Evolutionary conservation across 2,888 invertebrate genomes (phyloP), one percentile per base, ranked within the genome.

Genomic region (Oxytorus armatus): DNA sequence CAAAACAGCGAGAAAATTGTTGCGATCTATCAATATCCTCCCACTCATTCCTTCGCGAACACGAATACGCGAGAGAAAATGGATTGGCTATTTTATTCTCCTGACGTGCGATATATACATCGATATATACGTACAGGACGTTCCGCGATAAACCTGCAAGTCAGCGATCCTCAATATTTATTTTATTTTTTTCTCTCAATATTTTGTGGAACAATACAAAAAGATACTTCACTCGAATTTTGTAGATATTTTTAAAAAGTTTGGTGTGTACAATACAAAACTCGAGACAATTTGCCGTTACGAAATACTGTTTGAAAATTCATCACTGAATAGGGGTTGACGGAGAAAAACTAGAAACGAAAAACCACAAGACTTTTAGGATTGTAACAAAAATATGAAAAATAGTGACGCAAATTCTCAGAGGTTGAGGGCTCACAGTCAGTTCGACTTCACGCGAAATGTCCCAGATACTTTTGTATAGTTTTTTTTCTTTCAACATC

Each of bases 11-110:
- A 16, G 65, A 66, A 53, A 70, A 70, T 70, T 29, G 79, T n/a
- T 70, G 25, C 42, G 72, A 79, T 76, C 59, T 76, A 79, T 79
- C 79, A 76, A 76, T 66, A 44, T 61, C 74, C 42, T 18, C 61
- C 29, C 21, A 3, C 8, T 36, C 8, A 5, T 14, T 47, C n/a
- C 21, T 29, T 44, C 29, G 47, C 14, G 29, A 33, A 29, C 65
- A 39, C 51, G 65, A 68, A 25, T 65, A 53, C 33, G 53, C 53
- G 21, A 55, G 73, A 8, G 76, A 79, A 76, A 79, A 79, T 79
- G 79, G 79, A 79, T 79, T 79, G 76, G 72, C 79, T 76, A 76
- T 79, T n/a, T n/a, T 79, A 79, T 79, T 79, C 55, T 79, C 66
- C 55, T 47, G 65, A 42, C 61, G 51, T 59, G 51, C 53, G 7